Percentiles rank a stretch among this genome's conserved stretches.
These are phyloP conservation scores for Bostrychus sinensis DNA, from an alignment of 2,113 vertebrate species.

Conservation along the genomic window DNA sequence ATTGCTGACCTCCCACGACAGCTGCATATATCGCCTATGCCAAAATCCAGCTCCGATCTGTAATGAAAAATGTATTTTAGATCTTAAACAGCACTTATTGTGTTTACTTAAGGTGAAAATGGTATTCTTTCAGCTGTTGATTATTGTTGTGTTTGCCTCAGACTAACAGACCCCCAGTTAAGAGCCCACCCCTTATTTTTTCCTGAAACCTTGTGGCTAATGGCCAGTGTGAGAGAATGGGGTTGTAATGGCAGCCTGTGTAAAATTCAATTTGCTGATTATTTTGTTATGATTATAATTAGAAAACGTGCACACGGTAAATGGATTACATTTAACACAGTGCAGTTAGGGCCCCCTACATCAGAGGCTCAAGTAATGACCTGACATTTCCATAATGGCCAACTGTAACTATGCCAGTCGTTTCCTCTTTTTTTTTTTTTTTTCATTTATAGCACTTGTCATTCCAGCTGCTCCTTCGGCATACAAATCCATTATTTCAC, in stretches of 20 bases:
- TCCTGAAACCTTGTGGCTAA: constrained; percentile 32
- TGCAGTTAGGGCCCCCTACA: constrained; percentile 48
- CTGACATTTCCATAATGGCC: constrained; percentile 70
- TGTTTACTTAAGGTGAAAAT: no score
- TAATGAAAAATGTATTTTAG: no score
- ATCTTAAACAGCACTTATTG: no score
- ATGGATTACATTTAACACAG: constrained; percentile 57
- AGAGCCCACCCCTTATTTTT: neutral
- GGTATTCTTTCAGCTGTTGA: neutral
- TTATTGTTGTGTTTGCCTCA: neutral
- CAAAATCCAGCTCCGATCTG: no score
- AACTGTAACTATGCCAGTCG: constrained; percentile 54
- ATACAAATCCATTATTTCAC: constrained; percentile 75
- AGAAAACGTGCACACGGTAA: constrained; percentile 47
- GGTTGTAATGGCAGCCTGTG: constrained; percentile 24
- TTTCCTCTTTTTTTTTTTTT: constrained; percentile 16
- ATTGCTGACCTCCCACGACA: no score
- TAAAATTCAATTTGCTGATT: constrained; percentile 63
- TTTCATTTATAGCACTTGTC: constrained; percentile 69
- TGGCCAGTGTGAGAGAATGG: constrained; percentile 26
- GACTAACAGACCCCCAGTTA: constrained; percentile 20
- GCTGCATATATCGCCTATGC: no score
- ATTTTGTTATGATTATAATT: constrained; percentile 70
- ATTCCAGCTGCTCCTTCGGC: constrained; percentile 55
- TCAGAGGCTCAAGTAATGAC: constrained; percentile 63